phyloP scores from a whole-genome alignment of 2,113 vertebrate species.

The Brachypteracias leptosomus region DNA sequence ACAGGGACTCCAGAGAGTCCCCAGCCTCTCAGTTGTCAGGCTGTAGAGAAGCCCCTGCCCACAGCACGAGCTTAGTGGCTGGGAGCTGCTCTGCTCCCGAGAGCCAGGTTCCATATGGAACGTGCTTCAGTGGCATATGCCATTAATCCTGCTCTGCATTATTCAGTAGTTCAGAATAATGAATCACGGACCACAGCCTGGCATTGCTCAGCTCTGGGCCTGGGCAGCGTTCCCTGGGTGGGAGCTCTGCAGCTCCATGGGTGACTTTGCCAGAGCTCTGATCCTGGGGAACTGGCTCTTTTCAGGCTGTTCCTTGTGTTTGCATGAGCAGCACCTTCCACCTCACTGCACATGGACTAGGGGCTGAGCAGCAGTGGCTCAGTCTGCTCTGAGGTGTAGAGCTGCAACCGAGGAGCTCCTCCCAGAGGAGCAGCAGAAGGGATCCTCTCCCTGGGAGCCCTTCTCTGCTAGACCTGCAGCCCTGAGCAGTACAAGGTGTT shows the following conservation, averaged over 20 bases:
- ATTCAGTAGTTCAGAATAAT: constrained; percentile 20
- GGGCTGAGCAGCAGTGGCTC: not conserved
- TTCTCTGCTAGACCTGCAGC: not conserved
- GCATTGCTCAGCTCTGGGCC: not conserved
- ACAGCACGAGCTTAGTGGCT: not conserved
- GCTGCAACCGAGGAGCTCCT: not conserved
- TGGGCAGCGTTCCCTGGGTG: not conserved
- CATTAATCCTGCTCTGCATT: constrained; percentile 31
- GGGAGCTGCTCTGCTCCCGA: not conserved
- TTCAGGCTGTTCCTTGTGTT: not conserved
- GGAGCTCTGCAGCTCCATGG: not conserved
- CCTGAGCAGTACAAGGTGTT: not conserved
- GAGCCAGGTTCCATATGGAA: not conserved
- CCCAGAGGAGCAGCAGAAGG: not conserved
- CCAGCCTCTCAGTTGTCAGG: rapidly evolving
- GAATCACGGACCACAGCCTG: constrained; percentile 8
- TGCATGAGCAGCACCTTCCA: not conserved
- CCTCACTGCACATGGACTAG: not conserved
- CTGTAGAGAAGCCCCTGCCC: not conserved
- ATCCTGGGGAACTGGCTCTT: not conserved
- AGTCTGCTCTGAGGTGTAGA: rapidly evolving
- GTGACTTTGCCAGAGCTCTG: not conserved
- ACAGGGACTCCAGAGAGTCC: not conserved
- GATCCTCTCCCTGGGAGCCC: not conserved
- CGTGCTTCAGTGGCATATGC: not conserved